These are phyloP conservation scores for Columba livia DNA, from an alignment of 2,113 vertebrate genomes.

Conservation along the genomic window DNA sequence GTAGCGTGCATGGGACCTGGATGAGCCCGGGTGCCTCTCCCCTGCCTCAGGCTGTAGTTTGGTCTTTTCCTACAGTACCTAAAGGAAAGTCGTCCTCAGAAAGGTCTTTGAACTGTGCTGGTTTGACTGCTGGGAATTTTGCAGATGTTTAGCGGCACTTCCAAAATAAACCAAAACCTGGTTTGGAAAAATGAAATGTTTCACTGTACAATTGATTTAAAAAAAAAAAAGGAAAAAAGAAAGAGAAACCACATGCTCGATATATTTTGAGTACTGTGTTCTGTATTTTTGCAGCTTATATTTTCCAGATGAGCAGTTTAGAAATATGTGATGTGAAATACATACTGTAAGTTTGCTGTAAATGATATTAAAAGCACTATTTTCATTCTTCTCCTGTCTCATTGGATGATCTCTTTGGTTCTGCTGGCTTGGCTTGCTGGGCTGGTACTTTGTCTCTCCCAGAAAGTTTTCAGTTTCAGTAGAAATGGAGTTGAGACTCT, in stretches of 20 bases:
- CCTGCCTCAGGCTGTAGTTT: background rate
- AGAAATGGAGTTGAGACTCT: background rate
- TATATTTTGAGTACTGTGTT: conserved; percentile 73
- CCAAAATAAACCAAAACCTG: conserved; percentile 41
- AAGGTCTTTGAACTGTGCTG: conserved; percentile 49
- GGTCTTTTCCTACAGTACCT: background rate
- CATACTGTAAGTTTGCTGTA: conserved; percentile 78
- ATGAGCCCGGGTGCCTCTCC: background rate
- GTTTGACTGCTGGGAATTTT: background rate
- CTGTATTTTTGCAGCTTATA: conserved; percentile 83
- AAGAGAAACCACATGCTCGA: conserved; percentile 68
- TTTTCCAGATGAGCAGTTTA: conserved; percentile 81
- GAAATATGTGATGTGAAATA: conserved; percentile 75
- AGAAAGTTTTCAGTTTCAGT: background rate
- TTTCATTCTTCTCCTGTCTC: conserved; percentile 79
- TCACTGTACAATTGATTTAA: background rate
- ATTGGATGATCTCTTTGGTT: conserved; percentile 37
- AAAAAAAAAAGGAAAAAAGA: background rate
- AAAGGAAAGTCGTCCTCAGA: background rate
- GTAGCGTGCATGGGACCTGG: background rate
- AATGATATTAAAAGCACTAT: conserved; percentile 83
- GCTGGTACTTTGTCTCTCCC: background rate
- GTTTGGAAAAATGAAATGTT: conserved; percentile 36
- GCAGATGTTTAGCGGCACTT: conserved; percentile 11
- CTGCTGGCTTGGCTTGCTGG: background rate